phyloP scores from a whole-genome alignment of 2,888 invertebrate genomes.

The Apotomis betuletana region DNA sequence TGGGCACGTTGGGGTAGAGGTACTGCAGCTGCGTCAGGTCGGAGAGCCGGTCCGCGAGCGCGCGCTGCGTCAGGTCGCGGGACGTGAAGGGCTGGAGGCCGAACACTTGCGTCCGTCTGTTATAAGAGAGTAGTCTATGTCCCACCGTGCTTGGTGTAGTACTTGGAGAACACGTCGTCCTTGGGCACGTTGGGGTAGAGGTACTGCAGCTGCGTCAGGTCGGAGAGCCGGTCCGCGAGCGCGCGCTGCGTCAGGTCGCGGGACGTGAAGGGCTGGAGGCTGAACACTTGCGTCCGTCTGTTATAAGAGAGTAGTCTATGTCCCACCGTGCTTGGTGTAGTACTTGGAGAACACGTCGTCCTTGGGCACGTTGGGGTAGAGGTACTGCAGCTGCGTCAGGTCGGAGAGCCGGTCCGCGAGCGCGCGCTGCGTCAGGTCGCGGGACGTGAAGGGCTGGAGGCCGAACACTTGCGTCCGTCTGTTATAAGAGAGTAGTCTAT shows the following conservation, averaged over 20 bases:
- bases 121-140: background rate
- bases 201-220: constrained; percentile 91
- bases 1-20: constrained; percentile 92
- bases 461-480: constrained; percentile 88
- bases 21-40: constrained; percentile 92
- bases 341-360: constrained; percentile 95
- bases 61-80: constrained; percentile 95
- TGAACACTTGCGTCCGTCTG: constrained; percentile 87
- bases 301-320: background rate
- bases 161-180: constrained; percentile 94
- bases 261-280: constrained; percentile 94
- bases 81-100: constrained; percentile 97
- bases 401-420: constrained; percentile 96
- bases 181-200: constrained; percentile 95
- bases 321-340: constrained; percentile 90
- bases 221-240: constrained; percentile 94
- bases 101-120: constrained; percentile 86
- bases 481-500: constrained; percentile 24
- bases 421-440: constrained; percentile 95
- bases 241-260: constrained; percentile 92
- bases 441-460: constrained; percentile 96
- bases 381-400: constrained; percentile 89
- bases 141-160: constrained; percentile 92
- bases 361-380: constrained; percentile 94
- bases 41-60: constrained; percentile 94